phyloP scores from a whole-genome alignment of 2,113 vertebrate species.

The Phaethon lepturus region DNA sequence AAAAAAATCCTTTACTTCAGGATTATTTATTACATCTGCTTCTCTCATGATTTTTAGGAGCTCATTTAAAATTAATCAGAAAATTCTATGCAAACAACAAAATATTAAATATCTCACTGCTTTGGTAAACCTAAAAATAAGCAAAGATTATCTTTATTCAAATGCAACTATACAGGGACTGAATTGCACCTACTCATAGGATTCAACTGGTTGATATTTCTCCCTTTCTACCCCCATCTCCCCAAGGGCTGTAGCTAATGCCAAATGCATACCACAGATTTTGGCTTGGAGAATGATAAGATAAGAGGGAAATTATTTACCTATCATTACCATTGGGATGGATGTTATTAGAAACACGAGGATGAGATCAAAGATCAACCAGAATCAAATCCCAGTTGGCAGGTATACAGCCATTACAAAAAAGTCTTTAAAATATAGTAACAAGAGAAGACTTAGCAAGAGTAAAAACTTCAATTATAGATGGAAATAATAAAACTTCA shows the following conservation, averaged over 20 bases:
- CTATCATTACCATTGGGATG: not conserved
- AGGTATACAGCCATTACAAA: not conserved
- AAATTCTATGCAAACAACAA: not conserved
- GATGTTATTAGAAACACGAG: not conserved
- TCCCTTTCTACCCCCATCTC: not conserved
- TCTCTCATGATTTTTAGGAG: not conserved
- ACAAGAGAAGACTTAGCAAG: not conserved
- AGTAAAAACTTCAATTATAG: not conserved
- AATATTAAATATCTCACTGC: not conserved
- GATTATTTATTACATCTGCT: not conserved
- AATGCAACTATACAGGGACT: not conserved
- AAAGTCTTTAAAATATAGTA: not conserved
- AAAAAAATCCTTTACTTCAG: not conserved
- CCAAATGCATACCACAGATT: not conserved
- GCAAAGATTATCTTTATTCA: not conserved
- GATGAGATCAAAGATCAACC: not conserved
- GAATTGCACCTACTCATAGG: not conserved
- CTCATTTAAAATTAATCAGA: not conserved
- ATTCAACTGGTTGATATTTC: not conserved
- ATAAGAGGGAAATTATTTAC: not conserved
- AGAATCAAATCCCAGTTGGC: not conserved
- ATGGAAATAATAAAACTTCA: not conserved
- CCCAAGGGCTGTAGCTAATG: not conserved
- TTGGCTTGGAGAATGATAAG: not conserved
- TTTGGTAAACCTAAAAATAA: not conserved